A percentile compares a stretch with the other conserved stretches of the same genome.
These are phyloP conservation scores for Catocala fraxini DNA, from an alignment of 2,888 invertebrate genomes.

Conservation along the genomic window DNA sequence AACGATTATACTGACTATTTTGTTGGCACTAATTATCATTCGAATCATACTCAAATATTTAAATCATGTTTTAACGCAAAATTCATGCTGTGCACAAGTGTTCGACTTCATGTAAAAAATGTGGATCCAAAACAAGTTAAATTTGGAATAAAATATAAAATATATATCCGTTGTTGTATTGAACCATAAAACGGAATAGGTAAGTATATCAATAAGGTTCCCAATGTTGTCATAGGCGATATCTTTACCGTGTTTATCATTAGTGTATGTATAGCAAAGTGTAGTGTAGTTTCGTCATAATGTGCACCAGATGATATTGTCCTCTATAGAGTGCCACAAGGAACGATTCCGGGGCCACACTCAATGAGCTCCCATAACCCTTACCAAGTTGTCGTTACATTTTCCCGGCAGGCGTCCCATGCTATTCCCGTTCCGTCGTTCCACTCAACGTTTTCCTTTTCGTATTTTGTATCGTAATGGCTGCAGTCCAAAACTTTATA, in stretches of 20 bases:
- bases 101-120: too few species aligned
- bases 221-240: background rate
- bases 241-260: constrained; percentile 2
- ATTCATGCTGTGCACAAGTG: too few species aligned
- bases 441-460: constrained; percentile 29
- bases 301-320: constrained; percentile 9
- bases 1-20: too few species aligned
- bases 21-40: too few species aligned
- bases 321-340: constrained; percentile 12
- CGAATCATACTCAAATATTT: too few species aligned
- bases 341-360: constrained; percentile 15
- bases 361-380: constrained; percentile 29
- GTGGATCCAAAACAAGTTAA: background rate
- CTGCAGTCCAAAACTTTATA: constrained; percentile 12
- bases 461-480: constrained; percentile 29
- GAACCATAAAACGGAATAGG: constrained; percentile 2
- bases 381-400: constrained; percentile 38
- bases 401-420: constrained; percentile 28
- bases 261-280: background rate
- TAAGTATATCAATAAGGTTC: background rate
- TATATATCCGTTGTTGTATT: background rate
- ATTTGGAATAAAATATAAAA: background rate
- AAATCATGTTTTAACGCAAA: too few species aligned
- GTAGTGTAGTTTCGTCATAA: constrained; percentile 5
- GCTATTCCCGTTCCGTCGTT: constrained; percentile 27